Evolutionary conservation across 2,888 invertebrate species (phyloP).

Genomic region (Busseola fusca): DNA sequence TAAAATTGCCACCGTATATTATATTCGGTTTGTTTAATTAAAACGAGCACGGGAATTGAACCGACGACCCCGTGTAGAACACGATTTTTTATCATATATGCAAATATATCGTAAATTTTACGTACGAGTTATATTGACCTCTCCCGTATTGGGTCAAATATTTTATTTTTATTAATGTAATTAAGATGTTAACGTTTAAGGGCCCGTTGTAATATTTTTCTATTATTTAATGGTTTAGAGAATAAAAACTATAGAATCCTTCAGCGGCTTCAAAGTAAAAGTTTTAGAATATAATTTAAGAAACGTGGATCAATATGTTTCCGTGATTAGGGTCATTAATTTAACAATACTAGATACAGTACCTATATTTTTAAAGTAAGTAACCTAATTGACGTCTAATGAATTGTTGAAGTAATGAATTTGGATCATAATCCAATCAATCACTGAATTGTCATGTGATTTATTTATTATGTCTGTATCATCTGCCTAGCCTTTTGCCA

Average conservation of each 20-base stretch:
- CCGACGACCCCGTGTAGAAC: constrained; percentile 68
- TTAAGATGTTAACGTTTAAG: background rate
- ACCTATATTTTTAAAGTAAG: no score
- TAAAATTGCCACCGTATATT: constrained; percentile 76
- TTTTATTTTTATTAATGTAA: constrained; percentile 18
- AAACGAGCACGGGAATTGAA: constrained; percentile 72
- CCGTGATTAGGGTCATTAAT: background rate
- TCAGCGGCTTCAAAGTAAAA: background rate
- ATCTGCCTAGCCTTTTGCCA: no score
- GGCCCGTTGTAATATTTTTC: background rate
- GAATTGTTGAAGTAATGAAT: no score
- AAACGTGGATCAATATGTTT: background rate
- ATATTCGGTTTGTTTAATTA: constrained; percentile 83
- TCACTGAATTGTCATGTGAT: no score
- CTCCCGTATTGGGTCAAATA: constrained; percentile 37
- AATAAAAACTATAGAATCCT: no score
- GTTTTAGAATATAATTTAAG: background rate
- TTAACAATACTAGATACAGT: background rate
- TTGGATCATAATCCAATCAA: no score
- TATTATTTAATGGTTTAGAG: no score
- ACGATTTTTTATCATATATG: constrained; percentile 74
- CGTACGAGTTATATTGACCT: constrained; percentile 56
- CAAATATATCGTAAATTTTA: constrained; percentile 70
- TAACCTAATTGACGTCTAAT: no score
- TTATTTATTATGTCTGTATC: no score